phyloP scores from a whole-genome alignment of 2,797 vertebrate genomes.

The Heterohyrax brucei region DNA sequence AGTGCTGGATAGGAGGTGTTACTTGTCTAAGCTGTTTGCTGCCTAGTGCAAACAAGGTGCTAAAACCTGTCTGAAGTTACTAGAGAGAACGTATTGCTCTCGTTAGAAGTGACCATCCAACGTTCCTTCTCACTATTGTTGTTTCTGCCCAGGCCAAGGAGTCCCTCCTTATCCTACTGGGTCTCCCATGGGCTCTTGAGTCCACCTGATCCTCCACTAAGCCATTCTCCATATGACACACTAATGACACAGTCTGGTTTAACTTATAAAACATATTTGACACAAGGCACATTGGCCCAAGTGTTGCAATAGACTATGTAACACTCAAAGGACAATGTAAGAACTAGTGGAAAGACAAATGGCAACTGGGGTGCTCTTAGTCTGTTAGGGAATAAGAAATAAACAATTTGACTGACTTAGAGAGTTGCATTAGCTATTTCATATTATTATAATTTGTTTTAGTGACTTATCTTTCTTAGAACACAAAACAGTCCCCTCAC shows the following conservation, averaged over 20 bases:
- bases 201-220: conserved; percentile 3
- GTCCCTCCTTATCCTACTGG: background rate
- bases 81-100: background rate
- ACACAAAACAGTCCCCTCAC: conserved; percentile 33
- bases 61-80: background rate
- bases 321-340: conserved; percentile 57
- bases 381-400: conserved; percentile 44
- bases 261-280: conserved; percentile 46
- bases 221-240: background rate
- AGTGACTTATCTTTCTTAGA: conserved; percentile 72
- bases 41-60: background rate
- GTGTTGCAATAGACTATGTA: background rate
- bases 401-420: background rate
- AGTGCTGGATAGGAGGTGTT: background rate
- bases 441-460: conserved; percentile 62
- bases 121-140: background rate
- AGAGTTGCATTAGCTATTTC: conserved; percentile 36
- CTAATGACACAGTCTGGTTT: background rate
- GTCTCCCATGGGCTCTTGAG: background rate
- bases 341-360: conserved; percentile 31
- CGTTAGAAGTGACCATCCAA: background rate
- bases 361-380: background rate
- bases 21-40: conserved; percentile 4
- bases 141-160: background rate
- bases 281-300: conserved; percentile 51